Percentiles rank a stretch among this genome's conserved stretches.
These are phyloP conservation scores for Triplophysa bombifrons DNA, from an alignment of 2,797 vertebrate species.

Conservation along the genomic window DNA sequence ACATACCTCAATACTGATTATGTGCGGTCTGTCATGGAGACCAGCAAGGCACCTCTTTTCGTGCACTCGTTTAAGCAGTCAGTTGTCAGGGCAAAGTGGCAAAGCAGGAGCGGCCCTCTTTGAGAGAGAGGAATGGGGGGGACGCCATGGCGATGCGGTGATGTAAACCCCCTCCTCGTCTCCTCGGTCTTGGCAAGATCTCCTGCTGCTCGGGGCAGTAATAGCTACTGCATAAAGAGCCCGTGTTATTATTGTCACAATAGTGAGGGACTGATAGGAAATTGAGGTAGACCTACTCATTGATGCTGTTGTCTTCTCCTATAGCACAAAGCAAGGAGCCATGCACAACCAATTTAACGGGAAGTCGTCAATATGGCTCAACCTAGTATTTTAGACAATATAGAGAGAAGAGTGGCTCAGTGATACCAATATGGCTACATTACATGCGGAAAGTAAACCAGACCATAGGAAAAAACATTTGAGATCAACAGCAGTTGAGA, in stretches of 20 bases:
- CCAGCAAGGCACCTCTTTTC: constrained; percentile 74
- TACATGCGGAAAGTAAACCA: constrained; percentile 6
- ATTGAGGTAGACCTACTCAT: constrained; percentile 40
- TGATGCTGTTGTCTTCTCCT: constrained; percentile 25
- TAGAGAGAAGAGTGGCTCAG: constrained; percentile 3
- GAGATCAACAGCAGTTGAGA: not conserved
- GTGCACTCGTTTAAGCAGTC: constrained; percentile 70
- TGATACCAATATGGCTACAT: constrained; percentile 15
- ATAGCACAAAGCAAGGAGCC: constrained; percentile 15
- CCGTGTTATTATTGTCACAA: constrained; percentile 51
- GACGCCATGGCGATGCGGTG: constrained; percentile 3
- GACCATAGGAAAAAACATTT: not conserved
- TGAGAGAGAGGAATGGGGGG: constrained; percentile 17
- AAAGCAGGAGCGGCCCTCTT: constrained; percentile 61
- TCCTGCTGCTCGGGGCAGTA: constrained; percentile 40
- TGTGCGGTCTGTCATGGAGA: constrained; percentile 78
- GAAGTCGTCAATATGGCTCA: constrained; percentile 33
- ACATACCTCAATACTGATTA: constrained; percentile 82
- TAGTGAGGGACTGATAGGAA: constrained; percentile 33
- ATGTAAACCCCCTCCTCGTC: constrained; percentile 34
- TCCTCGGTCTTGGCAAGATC: constrained; percentile 33
- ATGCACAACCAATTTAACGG: constrained; percentile 29
- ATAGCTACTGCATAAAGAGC: constrained; percentile 51
- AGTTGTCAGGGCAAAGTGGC: constrained; percentile 73
- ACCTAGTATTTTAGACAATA: constrained; percentile 34